Conservation (phyloP, 2,797 vertebrate genomes). For the Cossypha niveicapilla region DNA sequence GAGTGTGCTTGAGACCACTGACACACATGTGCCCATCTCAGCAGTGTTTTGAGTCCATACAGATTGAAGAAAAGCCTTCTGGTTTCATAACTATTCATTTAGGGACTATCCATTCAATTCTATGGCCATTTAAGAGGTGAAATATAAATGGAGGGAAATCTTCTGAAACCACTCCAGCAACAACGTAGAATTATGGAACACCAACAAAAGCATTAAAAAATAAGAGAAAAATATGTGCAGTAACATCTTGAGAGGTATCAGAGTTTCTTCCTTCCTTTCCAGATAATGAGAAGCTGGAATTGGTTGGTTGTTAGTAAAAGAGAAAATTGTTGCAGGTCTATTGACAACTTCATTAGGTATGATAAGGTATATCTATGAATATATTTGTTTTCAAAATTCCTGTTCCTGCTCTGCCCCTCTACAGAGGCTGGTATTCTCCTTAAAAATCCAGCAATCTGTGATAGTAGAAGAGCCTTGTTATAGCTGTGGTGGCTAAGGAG, state of each 20-base stretch:
- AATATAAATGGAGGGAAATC: not conserved
- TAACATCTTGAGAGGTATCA: not conserved
- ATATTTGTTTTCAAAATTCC: constrained; percentile 31
- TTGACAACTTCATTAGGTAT: not conserved
- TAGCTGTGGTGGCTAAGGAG: not conserved
- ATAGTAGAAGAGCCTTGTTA: not conserved
- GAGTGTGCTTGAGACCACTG: not conserved
- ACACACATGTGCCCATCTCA: not conserved
- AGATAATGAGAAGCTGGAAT: not conserved
- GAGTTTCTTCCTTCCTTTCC: not conserved
- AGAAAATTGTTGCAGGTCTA: not conserved
- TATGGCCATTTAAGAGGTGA: not conserved
- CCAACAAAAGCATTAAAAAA: not conserved
- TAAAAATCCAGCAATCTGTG: not conserved
- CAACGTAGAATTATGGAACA: not conserved
- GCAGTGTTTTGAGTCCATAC: not conserved
- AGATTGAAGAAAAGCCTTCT: not conserved
- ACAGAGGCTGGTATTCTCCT: constrained; percentile 15
- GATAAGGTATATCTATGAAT: constrained; percentile 9
- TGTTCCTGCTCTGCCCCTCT: not conserved
- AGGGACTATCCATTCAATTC: not conserved
- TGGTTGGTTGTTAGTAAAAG: not conserved
- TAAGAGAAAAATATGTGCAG: not conserved
- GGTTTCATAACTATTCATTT: not conserved
- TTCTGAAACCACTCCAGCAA: not conserved